These are phyloP conservation scores for Dimorphilus gyrociliatus DNA, from an alignment of 2,888 invertebrate genomes.

Conservation along the genomic window DNA sequence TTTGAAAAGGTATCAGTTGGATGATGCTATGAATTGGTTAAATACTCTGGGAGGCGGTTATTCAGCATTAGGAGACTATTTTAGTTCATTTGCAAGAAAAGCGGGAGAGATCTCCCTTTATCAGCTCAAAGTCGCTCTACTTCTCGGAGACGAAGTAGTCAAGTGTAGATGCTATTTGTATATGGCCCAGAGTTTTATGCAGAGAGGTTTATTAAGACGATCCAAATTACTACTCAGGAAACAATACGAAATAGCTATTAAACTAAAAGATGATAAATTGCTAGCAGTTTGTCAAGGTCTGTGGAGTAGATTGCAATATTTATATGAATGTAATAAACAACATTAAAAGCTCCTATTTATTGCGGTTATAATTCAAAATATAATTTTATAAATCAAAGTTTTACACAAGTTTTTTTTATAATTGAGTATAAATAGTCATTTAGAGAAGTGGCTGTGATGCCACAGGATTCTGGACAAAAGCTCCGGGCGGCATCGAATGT, in stretches of 20 bases:
- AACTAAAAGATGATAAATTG: slow-evolving; percentile 1
- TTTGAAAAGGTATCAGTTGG: slow-evolving; percentile 16
- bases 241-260: neutral
- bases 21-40: slow-evolving; percentile 59
- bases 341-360: no score
- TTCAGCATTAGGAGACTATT: slow-evolving; percentile 80
- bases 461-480: no score
- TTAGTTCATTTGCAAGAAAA: slow-evolving; percentile 69
- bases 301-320: slow-evolving; percentile 9
- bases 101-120: slow-evolving; percentile 71
- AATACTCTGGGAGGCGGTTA: slow-evolving; percentile 92
- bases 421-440: no score
- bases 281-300: slow-evolving; percentile 8
- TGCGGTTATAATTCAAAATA: no score
- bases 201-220: slow-evolving; percentile 49
- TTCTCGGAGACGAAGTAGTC: slow-evolving; percentile 62
- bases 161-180: slow-evolving; percentile 69
- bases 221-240: slow-evolving; percentile 23
- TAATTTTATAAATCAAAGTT: no score
- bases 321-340: no score
- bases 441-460: no score
- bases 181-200: slow-evolving; percentile 68
- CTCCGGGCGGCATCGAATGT: no score
- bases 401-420: no score
- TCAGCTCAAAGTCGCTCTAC: slow-evolving; percentile 62